Evolutionary conservation across 2,113 vertebrate genomes (phyloP), one percentile per base, ranked within the genome.

Genomic region (Vulpes ferrilata): DNA sequence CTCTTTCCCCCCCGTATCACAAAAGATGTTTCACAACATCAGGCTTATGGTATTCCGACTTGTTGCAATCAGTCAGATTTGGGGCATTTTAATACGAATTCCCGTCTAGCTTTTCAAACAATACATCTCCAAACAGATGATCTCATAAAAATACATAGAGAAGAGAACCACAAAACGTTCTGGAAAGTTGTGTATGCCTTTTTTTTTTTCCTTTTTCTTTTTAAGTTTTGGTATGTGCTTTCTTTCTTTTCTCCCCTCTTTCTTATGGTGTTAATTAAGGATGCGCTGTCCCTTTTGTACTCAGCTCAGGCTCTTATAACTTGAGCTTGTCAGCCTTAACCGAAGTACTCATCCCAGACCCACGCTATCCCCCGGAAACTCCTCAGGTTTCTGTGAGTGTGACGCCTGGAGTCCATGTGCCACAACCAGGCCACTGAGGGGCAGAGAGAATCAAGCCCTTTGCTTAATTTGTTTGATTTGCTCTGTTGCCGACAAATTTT

Each of bases 41-140:
- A 53, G 8, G 64, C 78, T 55, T 80, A 76, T 8, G 25, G 81
- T 80, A 84, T 59, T 94, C 74, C 74, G 65, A 88, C 59, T 97
- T 4, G 11, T 20, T 81, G 20, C 53, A 94, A 93, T 76, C 88
- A 35, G 5, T 90, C 93, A 0, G 78, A 82, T 57, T 32, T 67
- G 83, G 57, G 91, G 1, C 4, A n/a, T 95, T 95, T 93, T n/a
- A 95, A 95, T 90, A 93, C 78, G 2, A 95, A 10, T 7, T 74
- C 60, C 60, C 38, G 48, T 59, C 73, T 96, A 93, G 17, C 64
- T 97, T 97, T 94, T 95, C 88, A 98, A 96, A 93, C 16, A 95
- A 82, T 96, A 64, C 76, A 80, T 91, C 96, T 90, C 89, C n/a
- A 94, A 96, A 38, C 81, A 98, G 92, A 27, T 89, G 32, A 97